Conservation (phyloP, 2,888 invertebrate species). For the Neuroscelio doddi region DNA sequence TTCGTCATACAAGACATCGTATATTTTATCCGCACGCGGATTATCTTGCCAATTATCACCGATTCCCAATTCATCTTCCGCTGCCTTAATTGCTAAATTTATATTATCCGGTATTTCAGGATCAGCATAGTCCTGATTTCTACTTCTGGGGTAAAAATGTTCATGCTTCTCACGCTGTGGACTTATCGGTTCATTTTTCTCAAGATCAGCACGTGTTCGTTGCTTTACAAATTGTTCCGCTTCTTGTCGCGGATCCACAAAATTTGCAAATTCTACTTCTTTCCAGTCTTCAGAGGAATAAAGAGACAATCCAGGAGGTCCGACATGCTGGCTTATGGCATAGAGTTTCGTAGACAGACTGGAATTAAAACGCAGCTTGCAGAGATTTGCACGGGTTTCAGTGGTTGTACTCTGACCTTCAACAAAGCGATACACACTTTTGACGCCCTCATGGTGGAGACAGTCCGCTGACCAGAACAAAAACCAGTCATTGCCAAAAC, state of each 20-base stretch:
- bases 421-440: constrained; percentile 74
- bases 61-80: constrained; percentile 24
- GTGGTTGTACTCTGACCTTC: constrained; percentile 53
- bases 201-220: constrained; percentile 43
- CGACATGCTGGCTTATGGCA: constrained; percentile 78
- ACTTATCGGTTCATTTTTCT: neutral
- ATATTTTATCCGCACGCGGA: constrained; percentile 50
- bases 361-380: constrained; percentile 81
- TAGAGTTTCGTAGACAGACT: constrained; percentile 79
- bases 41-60: constrained; percentile 38
- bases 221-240: constrained; percentile 69
- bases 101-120: constrained; percentile 44
- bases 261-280: constrained; percentile 69
- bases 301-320: constrained; percentile 81
- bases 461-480: constrained; percentile 85
- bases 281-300: constrained; percentile 77
- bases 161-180: neutral
- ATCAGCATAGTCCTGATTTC: constrained; percentile 39
- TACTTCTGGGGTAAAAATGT: constrained; percentile 20
- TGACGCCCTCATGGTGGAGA: constrained; percentile 70
- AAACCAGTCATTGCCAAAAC: constrained; percentile 83
- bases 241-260: constrained; percentile 72
- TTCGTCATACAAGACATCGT: constrained; percentile 58
- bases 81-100: constrained; percentile 36
- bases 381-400: constrained; percentile 75